phyloP scores from a whole-genome alignment of 2,888 invertebrate species.

The Troides oblongomaculatus region DNA sequence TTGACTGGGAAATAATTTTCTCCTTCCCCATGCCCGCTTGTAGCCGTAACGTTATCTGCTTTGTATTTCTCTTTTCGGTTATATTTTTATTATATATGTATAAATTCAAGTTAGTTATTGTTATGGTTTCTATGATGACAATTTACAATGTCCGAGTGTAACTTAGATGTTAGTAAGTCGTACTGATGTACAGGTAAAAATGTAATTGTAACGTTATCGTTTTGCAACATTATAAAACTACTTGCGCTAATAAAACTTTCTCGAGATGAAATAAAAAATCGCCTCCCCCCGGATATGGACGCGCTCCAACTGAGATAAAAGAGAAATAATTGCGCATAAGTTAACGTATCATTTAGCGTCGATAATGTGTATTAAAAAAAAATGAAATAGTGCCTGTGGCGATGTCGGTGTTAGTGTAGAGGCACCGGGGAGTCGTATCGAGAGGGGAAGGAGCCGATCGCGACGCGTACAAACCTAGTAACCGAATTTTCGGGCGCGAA shows the following conservation, averaged over 20 bases:
- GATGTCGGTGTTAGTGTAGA: too few species aligned
- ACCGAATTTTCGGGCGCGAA: constrained; percentile 78
- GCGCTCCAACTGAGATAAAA: constrained; percentile 14
- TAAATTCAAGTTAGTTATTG: background rate
- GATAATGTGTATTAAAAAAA: background rate
- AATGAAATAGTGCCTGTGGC: background rate
- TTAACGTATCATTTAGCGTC: constrained; percentile 5
- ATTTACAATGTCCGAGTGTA: too few species aligned
- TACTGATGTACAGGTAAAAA: too few species aligned
- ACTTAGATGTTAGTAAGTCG: background rate
- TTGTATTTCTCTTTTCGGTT: background rate
- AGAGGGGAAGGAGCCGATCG: constrained; percentile 41
- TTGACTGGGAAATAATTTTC: constrained; percentile 32
- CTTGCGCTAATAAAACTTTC: constrained; percentile 4
- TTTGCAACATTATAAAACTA: too few species aligned
- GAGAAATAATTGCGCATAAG: constrained; percentile 14
- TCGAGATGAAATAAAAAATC: constrained; percentile 9
- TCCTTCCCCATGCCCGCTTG: background rate
- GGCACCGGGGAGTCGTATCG: background rate
- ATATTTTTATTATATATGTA: background rate
- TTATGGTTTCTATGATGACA: too few species aligned
- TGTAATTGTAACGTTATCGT: too few species aligned
- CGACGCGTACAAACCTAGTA: constrained; percentile 61
- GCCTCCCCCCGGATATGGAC: background rate
- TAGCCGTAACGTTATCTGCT: background rate